Percentiles rank a stretch among this genome's conserved stretches.
These are phyloP conservation scores for Peromyscus leucopus DNA, from an alignment of 2,113 vertebrate genomes.

Conservation along the genomic window DNA sequence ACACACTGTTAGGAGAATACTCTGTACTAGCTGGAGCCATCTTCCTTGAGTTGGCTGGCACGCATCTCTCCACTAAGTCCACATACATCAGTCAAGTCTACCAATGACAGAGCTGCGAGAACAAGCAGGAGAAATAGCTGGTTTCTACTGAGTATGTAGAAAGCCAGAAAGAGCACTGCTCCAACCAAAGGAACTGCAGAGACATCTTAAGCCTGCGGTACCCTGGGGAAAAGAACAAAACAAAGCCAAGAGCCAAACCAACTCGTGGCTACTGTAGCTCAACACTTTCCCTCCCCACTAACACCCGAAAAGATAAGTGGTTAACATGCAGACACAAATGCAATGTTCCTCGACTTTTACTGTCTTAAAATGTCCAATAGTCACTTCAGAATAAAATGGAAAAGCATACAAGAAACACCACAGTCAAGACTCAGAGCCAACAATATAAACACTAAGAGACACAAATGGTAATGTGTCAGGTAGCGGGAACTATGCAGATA, in stretches of 20 bases:
- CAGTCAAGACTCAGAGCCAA: constrained; percentile 15
- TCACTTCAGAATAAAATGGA: not conserved
- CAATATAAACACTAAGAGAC: not conserved
- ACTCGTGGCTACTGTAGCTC: not conserved
- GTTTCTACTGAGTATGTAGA: not conserved
- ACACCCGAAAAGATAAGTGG: not conserved
- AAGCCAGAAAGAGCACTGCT: not conserved
- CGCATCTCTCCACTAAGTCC: not conserved
- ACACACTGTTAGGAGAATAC: not conserved
- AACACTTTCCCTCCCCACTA: not conserved
- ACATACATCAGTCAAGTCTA: not conserved
- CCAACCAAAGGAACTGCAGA: not conserved
- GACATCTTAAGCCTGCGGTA: not conserved
- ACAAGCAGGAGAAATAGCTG: not conserved
- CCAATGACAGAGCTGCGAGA: not conserved
- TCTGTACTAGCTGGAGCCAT: not conserved
- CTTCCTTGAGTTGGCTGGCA: not conserved
- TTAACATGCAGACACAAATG: not conserved
- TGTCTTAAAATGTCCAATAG: not conserved
- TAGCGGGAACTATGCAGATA: not conserved
- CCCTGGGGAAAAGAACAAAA: not conserved
- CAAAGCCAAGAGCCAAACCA: not conserved
- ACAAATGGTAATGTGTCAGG: not conserved
- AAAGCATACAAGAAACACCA: not conserved
- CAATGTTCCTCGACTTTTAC: not conserved